Base-by-base conservation (phyloP, 2,888 invertebrate genomes). In the Petrolisthes manimaculis region DNA sequence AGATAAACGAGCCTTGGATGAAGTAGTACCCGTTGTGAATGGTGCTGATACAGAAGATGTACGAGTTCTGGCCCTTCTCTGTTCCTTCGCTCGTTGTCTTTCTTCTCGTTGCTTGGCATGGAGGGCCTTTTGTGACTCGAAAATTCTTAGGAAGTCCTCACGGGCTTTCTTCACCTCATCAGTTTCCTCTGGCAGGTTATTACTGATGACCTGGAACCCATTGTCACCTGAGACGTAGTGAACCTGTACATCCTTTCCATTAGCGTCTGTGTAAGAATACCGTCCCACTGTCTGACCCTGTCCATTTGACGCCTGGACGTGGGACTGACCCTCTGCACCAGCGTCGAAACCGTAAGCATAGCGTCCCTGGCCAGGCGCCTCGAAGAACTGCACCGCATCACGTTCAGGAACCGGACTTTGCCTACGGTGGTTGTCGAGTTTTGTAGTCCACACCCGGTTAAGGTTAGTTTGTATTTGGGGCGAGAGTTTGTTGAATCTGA, bases 151-250 rank as follows among this genome's bases (percentile, higher is more conserved):
- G 86, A 91, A 91, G 1, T 54, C 82, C n/a, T 77, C 84, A 24
- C 89, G 88, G 21, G 91, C 91, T n/a, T 9, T 83, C 74, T 88
- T 84, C 24, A 91, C 91, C 21, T 89, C 91, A 9, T 89, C 89
- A 3, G 88, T 91, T 5, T 91, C 91, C 75, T 89, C 86, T 5
- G 91, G 91, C 5, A 91, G 85, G 75, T 91, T 91, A 77, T 91
- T 91, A 37, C 88, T 88, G 21, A 90, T 86, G 9, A 91, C 91
- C 69, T 83, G 83, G 83, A 89, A 91, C 18, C 90, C 90, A 14
- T 86, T 84, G 4, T 51, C 37, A 37, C 90, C 90, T 4, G 90
- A 88, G n/a, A 81, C 85, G 61, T 91, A 91, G 81, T 90, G 90
- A 4, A 90, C 89, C 79, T 89, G 84, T 1, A 90, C 85, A 8